Conservation (phyloP, 2,113 vertebrate species). For the Cervus canadensis region DNA sequence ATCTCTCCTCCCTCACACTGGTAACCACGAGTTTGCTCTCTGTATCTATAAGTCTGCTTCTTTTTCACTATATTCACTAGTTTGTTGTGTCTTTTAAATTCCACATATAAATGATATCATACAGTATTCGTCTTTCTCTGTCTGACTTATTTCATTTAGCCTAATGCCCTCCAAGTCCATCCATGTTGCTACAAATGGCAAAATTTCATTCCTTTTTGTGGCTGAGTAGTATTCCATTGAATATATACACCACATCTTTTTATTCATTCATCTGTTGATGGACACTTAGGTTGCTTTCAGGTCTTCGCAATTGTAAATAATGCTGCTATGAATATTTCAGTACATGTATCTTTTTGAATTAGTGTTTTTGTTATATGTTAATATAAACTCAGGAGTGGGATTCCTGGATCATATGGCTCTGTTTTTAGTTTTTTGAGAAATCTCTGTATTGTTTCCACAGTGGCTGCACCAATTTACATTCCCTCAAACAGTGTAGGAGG, state of each 20-base stretch:
- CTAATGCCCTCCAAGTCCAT: background rate
- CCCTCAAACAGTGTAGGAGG: background rate
- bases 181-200: background rate
- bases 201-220: background rate
- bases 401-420: background rate
- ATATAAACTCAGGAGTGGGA: background rate
- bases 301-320: background rate
- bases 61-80: background rate
- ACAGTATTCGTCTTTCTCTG: background rate
- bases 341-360: background rate
- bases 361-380: background rate
- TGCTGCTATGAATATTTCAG: background rate
- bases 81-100: background rate
- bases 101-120: background rate
- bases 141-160: background rate
- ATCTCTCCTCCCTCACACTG: background rate
- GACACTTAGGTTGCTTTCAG: background rate
- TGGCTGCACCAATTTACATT: background rate
- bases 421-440: background rate
- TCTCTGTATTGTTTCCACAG: background rate
- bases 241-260: background rate
- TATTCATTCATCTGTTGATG: background rate
- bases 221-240: background rate
- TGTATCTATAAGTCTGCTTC: background rate
- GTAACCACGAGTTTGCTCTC: background rate